Conservation (phyloP, 2,888 invertebrate genomes). For the Iselma pallidipennis region DNA sequence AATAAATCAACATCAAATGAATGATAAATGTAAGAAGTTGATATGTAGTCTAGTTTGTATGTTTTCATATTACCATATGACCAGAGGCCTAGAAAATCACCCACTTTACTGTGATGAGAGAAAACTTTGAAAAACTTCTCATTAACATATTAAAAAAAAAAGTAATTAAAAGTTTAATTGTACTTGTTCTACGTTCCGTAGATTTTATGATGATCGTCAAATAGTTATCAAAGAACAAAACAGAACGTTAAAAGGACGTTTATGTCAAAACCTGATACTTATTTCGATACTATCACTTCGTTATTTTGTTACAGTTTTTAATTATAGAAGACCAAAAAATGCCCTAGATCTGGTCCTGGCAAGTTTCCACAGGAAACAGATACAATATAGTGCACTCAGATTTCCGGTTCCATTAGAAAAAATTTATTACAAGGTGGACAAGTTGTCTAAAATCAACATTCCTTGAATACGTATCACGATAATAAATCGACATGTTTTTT, state of each 20-base stretch:
- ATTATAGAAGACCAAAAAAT: not conserved
- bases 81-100: conserved; percentile 7
- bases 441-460: not conserved
- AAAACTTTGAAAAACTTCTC: not conserved
- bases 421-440: conserved; percentile 3
- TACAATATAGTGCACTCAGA: not conserved
- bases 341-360: not conserved
- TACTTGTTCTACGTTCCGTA: conserved; percentile 6
- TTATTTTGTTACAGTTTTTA: no score
- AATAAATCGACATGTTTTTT: not conserved
- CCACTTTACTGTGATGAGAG: not conserved
- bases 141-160: conserved; percentile 12
- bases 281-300: no score
- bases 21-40: conserved; percentile 27
- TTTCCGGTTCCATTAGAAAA: conserved; percentile 1
- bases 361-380: not conserved
- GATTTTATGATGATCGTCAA: not conserved
- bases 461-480: not conserved
- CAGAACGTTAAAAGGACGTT: not conserved
- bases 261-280: no score
- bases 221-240: not conserved
- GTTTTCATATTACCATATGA: conserved; percentile 21
- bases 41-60: conserved; percentile 21
- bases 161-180: conserved; percentile 12
- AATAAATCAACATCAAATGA: conserved; percentile 29